These are phyloP conservation scores for Myioborus melanocephalus DNA, from an alignment of 2,797 vertebrate genomes.

Conservation along the genomic window DNA sequence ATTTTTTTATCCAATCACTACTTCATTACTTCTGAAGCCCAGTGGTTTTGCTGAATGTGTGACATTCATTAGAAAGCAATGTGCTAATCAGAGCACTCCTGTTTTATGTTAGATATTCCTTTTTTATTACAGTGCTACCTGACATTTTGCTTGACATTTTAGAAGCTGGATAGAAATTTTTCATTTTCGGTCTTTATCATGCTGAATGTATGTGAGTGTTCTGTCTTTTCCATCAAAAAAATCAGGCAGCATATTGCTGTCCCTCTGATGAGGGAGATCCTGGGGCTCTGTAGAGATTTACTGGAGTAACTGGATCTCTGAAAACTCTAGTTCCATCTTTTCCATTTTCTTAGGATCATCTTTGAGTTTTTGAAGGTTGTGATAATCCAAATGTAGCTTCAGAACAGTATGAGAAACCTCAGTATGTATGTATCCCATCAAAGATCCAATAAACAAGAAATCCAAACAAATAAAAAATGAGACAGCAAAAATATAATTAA, in stretches of 20 bases:
- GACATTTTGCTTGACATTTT: constrained; percentile 19
- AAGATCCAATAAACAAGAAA: background rate
- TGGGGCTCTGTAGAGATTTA: background rate
- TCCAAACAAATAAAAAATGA: background rate
- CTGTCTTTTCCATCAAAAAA: background rate
- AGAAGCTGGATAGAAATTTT: background rate
- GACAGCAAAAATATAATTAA: background rate
- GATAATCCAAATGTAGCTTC: background rate
- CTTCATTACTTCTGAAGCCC: background rate
- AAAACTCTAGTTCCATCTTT: background rate
- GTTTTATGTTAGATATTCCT: background rate
- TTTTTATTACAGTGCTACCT: background rate
- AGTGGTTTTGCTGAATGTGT: background rate
- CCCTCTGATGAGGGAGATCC: background rate
- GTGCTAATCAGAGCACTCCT: background rate
- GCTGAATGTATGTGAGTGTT: background rate
- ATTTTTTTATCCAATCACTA: background rate
- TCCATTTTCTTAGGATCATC: background rate
- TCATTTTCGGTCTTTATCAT: background rate
- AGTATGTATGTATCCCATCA: background rate
- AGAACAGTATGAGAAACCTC: background rate
- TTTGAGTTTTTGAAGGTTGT: background rate
- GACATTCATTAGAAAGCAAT: background rate
- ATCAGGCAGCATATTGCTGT: background rate
- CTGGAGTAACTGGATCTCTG: background rate